Conservation (phyloP, 2,797 vertebrate species). For the Coendou prehensilis region DNA sequence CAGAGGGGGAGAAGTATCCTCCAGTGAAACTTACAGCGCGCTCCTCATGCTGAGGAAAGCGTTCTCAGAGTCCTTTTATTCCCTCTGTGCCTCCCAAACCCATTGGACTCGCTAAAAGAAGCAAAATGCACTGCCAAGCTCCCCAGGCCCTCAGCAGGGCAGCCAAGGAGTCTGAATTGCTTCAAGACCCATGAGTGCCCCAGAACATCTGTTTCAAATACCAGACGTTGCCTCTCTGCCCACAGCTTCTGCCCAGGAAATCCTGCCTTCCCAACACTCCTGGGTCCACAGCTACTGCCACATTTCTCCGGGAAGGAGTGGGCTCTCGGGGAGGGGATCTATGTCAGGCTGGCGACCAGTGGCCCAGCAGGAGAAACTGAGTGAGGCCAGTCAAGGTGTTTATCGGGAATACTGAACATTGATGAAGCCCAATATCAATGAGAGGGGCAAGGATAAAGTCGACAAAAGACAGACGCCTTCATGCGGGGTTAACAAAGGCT, state of each 20-base stretch:
- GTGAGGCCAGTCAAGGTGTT: neutral
- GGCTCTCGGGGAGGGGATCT: neutral
- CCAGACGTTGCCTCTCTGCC: neutral
- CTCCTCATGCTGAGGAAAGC: constrained; percentile 58
- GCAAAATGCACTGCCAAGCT: constrained; percentile 64
- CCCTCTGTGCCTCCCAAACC: constrained; percentile 17
- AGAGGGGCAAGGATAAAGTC: neutral
- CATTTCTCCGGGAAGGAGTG: too few relatives aligned
- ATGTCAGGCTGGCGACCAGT: neutral
- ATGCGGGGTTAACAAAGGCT: neutral
- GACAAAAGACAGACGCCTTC: neutral
- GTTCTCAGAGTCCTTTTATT: neutral
- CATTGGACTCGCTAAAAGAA: constrained; percentile 57
- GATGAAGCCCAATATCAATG: neutral
- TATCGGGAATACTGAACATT: neutral
- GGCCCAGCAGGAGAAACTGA: neutral
- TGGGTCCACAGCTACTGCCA: neutral
- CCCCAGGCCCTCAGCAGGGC: constrained; percentile 62
- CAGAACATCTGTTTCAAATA: constrained; percentile 60
- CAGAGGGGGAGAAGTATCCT: neutral
- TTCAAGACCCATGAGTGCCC: constrained; percentile 45
- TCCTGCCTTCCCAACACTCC: neutral
- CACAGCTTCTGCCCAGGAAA: constrained; percentile 8
- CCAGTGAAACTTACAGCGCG: constrained; percentile 17
- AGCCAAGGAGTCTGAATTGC: constrained; percentile 8